A percentile compares a stretch with the other conserved stretches of the same genome.
Evolutionary conservation across 2,888 invertebrate genomes (phyloP).

Genomic region (Pyrochroa serraticornis): DNA sequence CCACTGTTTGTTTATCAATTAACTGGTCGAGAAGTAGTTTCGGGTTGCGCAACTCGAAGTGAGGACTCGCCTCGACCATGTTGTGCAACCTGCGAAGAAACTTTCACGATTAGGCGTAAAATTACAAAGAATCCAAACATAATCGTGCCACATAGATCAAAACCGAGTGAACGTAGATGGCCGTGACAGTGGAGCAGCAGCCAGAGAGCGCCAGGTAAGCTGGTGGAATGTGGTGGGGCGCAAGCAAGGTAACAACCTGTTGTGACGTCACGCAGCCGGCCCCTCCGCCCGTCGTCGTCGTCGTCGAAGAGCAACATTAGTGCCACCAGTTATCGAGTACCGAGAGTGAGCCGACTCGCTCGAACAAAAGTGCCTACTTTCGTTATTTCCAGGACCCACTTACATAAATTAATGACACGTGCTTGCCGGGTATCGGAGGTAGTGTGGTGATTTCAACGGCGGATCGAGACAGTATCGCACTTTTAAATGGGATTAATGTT

Average conservation of each 20-base stretch:
- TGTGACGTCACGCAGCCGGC: conserved; percentile 54
- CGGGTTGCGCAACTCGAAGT: background rate
- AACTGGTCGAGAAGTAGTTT: background rate
- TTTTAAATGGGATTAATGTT: conserved; percentile 5
- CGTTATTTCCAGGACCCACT: conserved; percentile 46
- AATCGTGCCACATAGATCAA: conserved; percentile 25
- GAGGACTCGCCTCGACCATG: background rate
- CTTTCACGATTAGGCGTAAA: conserved; percentile 8
- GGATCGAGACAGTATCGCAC: conserved; percentile 23
- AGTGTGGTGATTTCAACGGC: conserved; percentile 30
- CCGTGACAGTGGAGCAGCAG: conserved; percentile 56
- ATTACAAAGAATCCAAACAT: conserved; percentile 28
- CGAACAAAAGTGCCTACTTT: conserved; percentile 40
- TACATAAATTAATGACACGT: conserved; percentile 48
- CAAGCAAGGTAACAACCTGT: conserved; percentile 58
- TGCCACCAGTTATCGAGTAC: conserved; percentile 37
- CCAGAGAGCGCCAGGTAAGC: conserved; percentile 50
- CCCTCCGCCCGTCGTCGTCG: conserved; percentile 44
- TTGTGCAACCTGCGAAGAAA: conserved; percentile 12
- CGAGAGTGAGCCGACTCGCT: conserved; percentile 23
- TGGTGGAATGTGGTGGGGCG: conserved; percentile 50
- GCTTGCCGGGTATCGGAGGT: background rate
- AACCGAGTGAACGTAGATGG: conserved; percentile 49
- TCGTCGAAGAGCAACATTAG: conserved; percentile 42
- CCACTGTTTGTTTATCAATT: background rate